phyloP scores from a whole-genome alignment of 2,797 vertebrate species.

The Carduelis carduelis region DNA sequence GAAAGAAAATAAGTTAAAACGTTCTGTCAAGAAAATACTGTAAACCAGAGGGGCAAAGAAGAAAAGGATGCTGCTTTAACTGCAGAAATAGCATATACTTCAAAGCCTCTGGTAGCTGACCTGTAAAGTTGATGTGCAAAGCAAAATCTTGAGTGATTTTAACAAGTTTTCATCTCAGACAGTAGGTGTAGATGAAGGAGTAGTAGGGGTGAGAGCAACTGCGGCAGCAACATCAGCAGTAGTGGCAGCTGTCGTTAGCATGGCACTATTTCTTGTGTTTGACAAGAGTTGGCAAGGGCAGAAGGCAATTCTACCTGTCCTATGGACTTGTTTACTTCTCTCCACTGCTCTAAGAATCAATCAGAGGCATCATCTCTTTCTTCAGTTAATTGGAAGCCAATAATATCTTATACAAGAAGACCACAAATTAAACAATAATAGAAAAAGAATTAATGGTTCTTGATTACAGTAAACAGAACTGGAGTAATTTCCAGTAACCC shows the following conservation, averaged over 20 bases:
- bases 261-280: background rate
- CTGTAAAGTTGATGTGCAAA: background rate
- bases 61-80: background rate
- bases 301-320: background rate
- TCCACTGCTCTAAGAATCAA: background rate
- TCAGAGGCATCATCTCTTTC: background rate
- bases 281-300: background rate
- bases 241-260: background rate
- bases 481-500: background rate
- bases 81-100: background rate
- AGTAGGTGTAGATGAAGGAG: background rate
- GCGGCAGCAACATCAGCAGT: background rate
- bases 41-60: background rate
- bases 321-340: background rate
- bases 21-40: background rate
- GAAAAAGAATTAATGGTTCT: background rate
- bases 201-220: background rate
- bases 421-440: background rate
- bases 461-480: background rate
- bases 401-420: background rate
- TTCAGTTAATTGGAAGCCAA: background rate
- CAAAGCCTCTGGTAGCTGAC: background rate
- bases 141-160: background rate
- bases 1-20: background rate
- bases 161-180: background rate